Conservation (phyloP, 2,797 vertebrate genomes). For the Rhinoraja longicauda region DNA sequence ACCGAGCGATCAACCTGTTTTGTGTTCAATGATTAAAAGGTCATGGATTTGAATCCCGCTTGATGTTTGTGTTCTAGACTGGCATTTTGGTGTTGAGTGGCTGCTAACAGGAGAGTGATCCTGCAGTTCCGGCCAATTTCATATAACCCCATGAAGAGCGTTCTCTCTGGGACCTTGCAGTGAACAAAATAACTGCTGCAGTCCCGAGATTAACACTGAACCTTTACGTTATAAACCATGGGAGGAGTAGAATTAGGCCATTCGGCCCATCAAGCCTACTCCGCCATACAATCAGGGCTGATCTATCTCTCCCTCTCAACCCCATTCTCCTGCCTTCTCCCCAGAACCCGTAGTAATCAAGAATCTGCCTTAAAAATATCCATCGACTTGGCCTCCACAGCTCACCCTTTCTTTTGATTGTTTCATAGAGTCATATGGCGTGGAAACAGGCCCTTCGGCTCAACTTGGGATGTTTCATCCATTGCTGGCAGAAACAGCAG, state of each 20-base stretch:
- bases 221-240: not conserved
- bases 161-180: not conserved
- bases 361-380: no score
- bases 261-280: no score
- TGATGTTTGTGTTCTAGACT: not conserved
- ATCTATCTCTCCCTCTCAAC: no score
- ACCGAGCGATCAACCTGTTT: no score
- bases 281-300: no score
- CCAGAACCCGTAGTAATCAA: no score
- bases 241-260: no score
- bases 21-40: no score
- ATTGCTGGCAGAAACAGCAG: not conserved
- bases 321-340: no score
- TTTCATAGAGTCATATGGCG: not conserved
- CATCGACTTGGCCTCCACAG: no score
- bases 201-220: not conserved
- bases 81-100: not conserved
- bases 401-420: not conserved
- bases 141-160: no score
- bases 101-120: not conserved
- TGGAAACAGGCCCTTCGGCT: no score
- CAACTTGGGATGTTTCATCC: not conserved
- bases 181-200: not conserved
- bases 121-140: not conserved
- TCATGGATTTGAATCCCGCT: not conserved